phyloP scores from a whole-genome alignment of 1,140 invertebrate genomes.

The Heliconius melpomene region DNA sequence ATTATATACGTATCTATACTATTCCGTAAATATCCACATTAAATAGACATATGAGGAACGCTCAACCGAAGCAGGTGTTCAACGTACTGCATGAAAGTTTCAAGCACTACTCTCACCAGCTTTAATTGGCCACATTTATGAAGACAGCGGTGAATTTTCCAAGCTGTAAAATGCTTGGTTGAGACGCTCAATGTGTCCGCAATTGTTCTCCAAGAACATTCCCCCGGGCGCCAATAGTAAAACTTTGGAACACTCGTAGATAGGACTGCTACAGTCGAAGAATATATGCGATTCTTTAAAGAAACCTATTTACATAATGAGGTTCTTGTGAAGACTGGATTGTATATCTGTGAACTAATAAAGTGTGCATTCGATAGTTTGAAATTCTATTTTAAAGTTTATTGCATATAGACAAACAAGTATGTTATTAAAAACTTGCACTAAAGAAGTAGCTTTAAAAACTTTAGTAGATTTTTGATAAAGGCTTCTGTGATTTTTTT shows the following conservation, averaged over 20 bases:
- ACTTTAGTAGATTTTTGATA: too few species aligned
- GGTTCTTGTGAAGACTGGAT: background rate
- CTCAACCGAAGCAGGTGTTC: constrained; percentile 16
- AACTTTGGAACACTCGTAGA: constrained; percentile 31
- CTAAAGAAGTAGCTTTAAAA: background rate
- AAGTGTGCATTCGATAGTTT: constrained; percentile 6
- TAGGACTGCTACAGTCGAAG: constrained; percentile 23
- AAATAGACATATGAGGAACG: constrained; percentile 7
- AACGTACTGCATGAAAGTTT: constrained; percentile 22
- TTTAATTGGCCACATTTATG: constrained; percentile 32
- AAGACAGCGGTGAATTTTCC: constrained; percentile 30
- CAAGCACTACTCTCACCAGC: constrained; percentile 23
- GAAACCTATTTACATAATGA: constrained; percentile 31
- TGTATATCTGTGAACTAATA: background rate
- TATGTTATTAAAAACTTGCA: background rate
- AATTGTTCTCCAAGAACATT: constrained; percentile 29
- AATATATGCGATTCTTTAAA: constrained; percentile 32
- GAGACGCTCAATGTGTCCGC: constrained; percentile 30
- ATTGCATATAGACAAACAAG: background rate
- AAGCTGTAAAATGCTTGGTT: constrained; percentile 30
- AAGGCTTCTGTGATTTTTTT: too few species aligned
- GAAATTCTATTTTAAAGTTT: background rate
- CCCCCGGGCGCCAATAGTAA: constrained; percentile 34
- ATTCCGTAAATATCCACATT: background rate
- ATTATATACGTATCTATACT: background rate